Conservation (phyloP, 2,888 invertebrate species). For the Branchellion lobata region DNA sequence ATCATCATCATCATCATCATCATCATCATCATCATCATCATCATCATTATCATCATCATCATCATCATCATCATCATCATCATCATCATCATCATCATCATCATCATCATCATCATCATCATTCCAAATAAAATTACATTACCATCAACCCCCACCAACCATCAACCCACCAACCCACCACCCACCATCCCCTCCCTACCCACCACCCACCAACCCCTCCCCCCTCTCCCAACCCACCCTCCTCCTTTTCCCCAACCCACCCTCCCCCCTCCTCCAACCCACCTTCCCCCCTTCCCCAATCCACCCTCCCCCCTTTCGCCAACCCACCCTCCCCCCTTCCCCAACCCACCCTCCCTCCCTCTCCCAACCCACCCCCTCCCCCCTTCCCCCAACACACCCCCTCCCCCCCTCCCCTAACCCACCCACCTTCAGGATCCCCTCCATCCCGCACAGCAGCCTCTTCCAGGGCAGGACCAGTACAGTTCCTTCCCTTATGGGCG, state of each 20-base stretch:
- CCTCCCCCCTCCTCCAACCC: background rate
- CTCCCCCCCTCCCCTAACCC: background rate
- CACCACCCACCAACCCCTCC: background rate
- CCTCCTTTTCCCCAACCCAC: background rate
- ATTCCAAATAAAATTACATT: background rate
- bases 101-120: background rate
- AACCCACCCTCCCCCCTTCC: no score
- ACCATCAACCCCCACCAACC: background rate
- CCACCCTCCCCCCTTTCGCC: no score
- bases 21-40: background rate
- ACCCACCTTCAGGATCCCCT: background rate
- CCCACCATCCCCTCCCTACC: background rate
- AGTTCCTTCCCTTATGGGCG: constrained; percentile 44
- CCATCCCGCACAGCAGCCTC: background rate
- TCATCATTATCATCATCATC: background rate
- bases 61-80: background rate
- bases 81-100: background rate
- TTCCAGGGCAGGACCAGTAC: constrained; percentile 35
- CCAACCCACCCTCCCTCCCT: no score
- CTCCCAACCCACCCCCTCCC: no score
- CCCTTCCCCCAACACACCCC: no score
- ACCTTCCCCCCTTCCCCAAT: no score
- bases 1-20: background rate
- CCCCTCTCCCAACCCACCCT: background rate
- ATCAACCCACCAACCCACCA: background rate